Percentiles rank a stretch among this genome's conserved stretches.
These are phyloP conservation scores for Elaeidobius kamerunicus DNA, from an alignment of 2,888 invertebrate genomes.

Conservation along the genomic window DNA sequence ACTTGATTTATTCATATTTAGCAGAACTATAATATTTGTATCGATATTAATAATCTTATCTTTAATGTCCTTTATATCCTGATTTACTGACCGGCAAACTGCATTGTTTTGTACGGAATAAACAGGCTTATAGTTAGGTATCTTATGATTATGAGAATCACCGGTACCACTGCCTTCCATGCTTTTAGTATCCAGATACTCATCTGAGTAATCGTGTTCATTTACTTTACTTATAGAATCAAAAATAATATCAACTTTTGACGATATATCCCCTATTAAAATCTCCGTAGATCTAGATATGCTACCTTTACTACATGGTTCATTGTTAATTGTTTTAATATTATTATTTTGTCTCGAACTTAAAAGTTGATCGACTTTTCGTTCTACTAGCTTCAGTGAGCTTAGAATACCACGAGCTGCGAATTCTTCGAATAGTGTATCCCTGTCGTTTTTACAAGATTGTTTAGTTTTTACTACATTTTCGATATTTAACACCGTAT, in stretches of 20 bases:
- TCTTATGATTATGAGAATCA: conserved; percentile 15
- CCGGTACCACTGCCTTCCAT: conserved; percentile 36
- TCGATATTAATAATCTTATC: conserved; percentile 9
- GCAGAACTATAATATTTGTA: background rate
- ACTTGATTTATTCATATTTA: background rate
- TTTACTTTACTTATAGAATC: conserved; percentile 43
- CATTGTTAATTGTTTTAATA: conserved; percentile 33
- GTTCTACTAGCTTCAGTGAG: conserved; percentile 46
- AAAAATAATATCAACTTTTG: conserved; percentile 49
- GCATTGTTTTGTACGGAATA: background rate
- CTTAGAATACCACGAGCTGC: conserved; percentile 48
- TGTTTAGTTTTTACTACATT: conserved; percentile 23
- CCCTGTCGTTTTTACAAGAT: conserved; percentile 26
- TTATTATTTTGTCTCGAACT: conserved; percentile 29
- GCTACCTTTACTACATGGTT: conserved; percentile 43
- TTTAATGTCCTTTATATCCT: conserved; percentile 3
- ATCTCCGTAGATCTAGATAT: conserved; percentile 45
- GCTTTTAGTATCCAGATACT: conserved; percentile 33
- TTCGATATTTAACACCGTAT: conserved; percentile 27
- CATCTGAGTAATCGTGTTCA: conserved; percentile 37
- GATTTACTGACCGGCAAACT: background rate
- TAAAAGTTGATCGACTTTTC: conserved; percentile 44
- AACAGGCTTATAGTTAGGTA: background rate
- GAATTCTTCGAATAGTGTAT: conserved; percentile 46
- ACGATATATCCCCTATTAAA: conserved; percentile 46